A percentile compares a stretch with the other conserved stretches of the same genome.
These are phyloP conservation scores for Wiebesia pumilae DNA, from an alignment of 1,140 invertebrate genomes.

Conservation along the genomic window DNA sequence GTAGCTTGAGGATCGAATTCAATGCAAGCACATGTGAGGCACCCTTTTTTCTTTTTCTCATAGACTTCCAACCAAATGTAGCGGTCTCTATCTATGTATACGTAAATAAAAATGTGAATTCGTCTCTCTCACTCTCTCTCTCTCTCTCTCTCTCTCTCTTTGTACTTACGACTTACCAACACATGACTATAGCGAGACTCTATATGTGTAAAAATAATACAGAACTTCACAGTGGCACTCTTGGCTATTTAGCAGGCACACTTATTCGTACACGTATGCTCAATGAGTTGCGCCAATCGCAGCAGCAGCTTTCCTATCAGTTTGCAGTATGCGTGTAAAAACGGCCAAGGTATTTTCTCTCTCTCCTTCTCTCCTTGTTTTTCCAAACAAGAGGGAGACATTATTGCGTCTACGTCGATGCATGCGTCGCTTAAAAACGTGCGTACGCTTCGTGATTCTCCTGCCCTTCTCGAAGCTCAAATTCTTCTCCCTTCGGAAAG, in stretches of 20 bases:
- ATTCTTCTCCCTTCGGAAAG: conserved; percentile 50
- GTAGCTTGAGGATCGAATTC: conserved; percentile 54
- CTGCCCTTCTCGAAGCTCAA: conserved; percentile 12
- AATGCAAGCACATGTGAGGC: conserved; percentile 38
- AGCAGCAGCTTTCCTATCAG: conserved; percentile 12
- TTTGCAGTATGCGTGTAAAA: conserved; percentile 29
- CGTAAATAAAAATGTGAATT: not conserved
- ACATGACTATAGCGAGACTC: not conserved
- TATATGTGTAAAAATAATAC: conserved; percentile 55
- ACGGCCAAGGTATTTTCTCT: conserved; percentile 14
- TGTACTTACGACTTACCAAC: not conserved
- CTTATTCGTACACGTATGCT: not conserved
- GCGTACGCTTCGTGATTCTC: conserved; percentile 8
- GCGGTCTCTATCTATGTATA: not conserved
- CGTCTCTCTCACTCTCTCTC: conserved; percentile 13
- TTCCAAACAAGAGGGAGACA: conserved; percentile 61
- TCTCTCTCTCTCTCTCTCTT: not conserved
- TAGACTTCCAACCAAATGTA: no score
- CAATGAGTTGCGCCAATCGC: not conserved
- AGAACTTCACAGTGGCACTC: conserved; percentile 58
- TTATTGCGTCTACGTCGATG: conserved; percentile 61
- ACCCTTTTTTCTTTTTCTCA: conserved; percentile 24
- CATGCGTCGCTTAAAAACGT: conserved; percentile 43
- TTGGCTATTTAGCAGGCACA: conserved; percentile 48
- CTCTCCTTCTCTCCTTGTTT: conserved; percentile 28